Evolutionary conservation across 2,888 invertebrate genomes (phyloP).

Genomic region (Agrochola lota): DNA sequence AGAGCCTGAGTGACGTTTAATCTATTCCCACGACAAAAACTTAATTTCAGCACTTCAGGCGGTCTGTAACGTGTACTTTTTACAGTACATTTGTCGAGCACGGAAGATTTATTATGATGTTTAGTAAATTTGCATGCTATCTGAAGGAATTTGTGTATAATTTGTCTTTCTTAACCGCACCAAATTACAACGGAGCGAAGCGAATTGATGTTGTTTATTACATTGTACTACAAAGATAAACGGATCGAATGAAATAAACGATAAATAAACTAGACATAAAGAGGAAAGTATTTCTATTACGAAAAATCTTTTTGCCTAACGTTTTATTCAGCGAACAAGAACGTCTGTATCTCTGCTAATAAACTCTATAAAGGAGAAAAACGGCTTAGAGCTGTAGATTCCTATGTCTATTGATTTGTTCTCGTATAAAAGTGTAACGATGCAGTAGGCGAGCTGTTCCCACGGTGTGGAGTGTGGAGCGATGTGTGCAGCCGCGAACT

Average conservation of each 20-base stretch:
- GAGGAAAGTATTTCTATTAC: constrained; percentile 23
- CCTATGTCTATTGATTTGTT: constrained; percentile 18
- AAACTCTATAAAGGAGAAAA: constrained; percentile 10
- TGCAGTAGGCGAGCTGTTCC: constrained; percentile 48
- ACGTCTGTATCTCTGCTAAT: constrained; percentile 17
- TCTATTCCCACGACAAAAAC: constrained; percentile 66
- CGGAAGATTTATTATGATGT: constrained; percentile 61
- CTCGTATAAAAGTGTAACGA: not conserved
- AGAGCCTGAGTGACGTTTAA: constrained; percentile 67
- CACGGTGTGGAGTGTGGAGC: constrained; percentile 53
- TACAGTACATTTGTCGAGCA: constrained; percentile 47
- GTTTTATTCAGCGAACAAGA: constrained; percentile 26
- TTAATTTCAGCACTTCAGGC: constrained; percentile 63
- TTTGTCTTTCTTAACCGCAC: constrained; percentile 57
- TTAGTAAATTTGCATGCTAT: constrained; percentile 58
- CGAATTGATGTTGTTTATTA: constrained; percentile 48
- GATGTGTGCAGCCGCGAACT: constrained; percentile 56
- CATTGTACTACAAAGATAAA: constrained; percentile 27
- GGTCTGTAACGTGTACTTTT: constrained; percentile 48
- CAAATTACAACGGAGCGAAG: constrained; percentile 44
- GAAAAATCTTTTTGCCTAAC: constrained; percentile 2
- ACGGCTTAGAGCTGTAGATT: not conserved
- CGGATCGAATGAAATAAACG: constrained; percentile 24
- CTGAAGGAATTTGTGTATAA: constrained; percentile 46
- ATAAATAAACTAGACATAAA: constrained; percentile 25